Percentiles rank a stretch among this genome's conserved stretches.
These are phyloP conservation scores for Pedionomus torquatus DNA, from an alignment of 2,113 vertebrate species.

Conservation along the genomic window DNA sequence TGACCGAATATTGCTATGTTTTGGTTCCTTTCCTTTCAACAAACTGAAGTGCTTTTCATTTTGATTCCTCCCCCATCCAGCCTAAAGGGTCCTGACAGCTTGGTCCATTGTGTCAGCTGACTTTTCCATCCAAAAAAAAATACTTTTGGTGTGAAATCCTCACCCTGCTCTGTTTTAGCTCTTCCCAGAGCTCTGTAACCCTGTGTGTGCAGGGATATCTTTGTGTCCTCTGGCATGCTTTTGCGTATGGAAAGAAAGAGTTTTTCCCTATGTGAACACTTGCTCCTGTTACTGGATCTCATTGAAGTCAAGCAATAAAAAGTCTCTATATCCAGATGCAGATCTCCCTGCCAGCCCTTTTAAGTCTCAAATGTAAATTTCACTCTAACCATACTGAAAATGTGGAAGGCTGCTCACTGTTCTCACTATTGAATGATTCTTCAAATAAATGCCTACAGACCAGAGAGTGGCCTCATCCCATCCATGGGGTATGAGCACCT, in stretches of 20 bases:
- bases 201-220: not conserved
- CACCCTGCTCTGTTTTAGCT: constrained; percentile 1
- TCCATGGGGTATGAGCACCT: accelerated
- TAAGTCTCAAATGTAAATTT: not conserved
- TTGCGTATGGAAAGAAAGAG: constrained; percentile 11
- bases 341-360: constrained; percentile 13
- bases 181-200: not conserved
- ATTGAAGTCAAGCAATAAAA: constrained; percentile 22
- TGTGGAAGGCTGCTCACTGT: not conserved
- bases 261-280: constrained; percentile 19
- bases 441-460: not conserved
- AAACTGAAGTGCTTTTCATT: not conserved
- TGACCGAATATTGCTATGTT: not conserved
- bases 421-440: not conserved
- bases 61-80: not conserved
- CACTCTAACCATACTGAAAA: not conserved
- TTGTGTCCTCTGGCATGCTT: constrained; percentile 6
- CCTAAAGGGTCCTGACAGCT: not conserved
- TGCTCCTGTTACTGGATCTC: not conserved
- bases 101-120: not conserved
- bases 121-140: constrained; percentile 25
- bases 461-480: not conserved
- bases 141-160: not conserved
- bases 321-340: not conserved
- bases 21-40: not conserved